Conservation (phyloP, 2,113 vertebrate genomes). For the Phylloscopus trochilus region DNA sequence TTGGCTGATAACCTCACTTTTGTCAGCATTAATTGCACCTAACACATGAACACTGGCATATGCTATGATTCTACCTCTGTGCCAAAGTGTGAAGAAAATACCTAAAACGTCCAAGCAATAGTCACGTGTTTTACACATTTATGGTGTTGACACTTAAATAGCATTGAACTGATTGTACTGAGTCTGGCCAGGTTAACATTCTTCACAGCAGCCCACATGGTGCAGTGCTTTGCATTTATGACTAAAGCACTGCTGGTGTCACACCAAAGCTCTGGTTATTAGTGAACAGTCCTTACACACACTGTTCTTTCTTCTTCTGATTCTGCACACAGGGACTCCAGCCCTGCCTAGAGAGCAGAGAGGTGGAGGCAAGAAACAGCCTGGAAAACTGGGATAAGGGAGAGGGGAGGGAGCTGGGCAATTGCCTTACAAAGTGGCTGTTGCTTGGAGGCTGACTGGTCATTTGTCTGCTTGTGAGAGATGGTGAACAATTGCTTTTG, state of each 20-base stretch:
- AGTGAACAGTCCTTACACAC: background rate
- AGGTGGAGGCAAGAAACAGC: rapidly evolving
- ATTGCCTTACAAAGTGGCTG: background rate
- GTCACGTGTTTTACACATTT: background rate
- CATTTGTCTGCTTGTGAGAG: background rate
- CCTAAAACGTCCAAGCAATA: background rate
- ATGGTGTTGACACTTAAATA: background rate
- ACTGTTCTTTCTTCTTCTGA: background rate
- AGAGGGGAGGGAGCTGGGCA: rapidly evolving
- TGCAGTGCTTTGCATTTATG: background rate
- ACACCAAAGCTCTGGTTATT: background rate
- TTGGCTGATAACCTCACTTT: background rate
- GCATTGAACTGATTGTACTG: background rate
- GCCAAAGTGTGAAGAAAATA: background rate
- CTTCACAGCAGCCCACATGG: background rate
- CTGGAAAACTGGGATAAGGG: background rate
- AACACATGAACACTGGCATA: background rate
- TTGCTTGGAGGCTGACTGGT: background rate
- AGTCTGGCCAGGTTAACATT: background rate
- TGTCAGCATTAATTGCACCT: background rate
- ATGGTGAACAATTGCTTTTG: background rate
- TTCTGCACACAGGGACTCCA: rapidly evolving
- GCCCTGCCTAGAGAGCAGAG: rapidly evolving
- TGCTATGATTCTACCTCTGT: background rate
- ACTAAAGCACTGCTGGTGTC: background rate